Evolutionary conservation across 1,140 invertebrate species (phyloP), one percentile per base, ranked within the genome.

Genomic region (Ptiloglossa arizonensis): DNA sequence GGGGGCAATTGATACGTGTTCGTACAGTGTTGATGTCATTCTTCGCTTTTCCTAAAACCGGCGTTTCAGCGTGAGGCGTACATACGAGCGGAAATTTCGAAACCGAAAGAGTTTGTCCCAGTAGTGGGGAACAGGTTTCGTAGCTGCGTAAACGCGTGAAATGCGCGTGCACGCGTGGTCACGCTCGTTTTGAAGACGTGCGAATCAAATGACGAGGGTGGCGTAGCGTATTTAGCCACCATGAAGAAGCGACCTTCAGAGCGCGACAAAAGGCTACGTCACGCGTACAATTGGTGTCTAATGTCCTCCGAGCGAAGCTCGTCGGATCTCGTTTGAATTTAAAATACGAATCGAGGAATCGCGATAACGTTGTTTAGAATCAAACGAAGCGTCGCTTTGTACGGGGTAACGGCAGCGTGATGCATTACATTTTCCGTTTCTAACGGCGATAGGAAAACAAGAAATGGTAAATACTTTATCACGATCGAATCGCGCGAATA

Each of bases 221-320:
- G 75, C 57, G n/a, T 54, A 15, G 66, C 63, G 66, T 59, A 63
- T 46, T 52, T 35, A 38, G 48, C 75, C 32, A 38, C 67, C 63
- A 27, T 54, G 46, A 77, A 71, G 67, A 77, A 77, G 67, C 57
- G 73, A 76, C 73, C 73, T 76, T 76, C 54, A 52, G 22, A 56
- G 38, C 52, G 54, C 52, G 67, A 77, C 68, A 77, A 77, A 71
- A 70, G 68, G 46, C 68, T 71, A 77, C 75, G 75, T 77, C 75
- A 77, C 69, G 57, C 67, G 57, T 70, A 44, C 75, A 56, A 62
- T 62, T 71, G 75, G 56, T 71, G 75, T 77, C 75, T 63, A 77
- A 71, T 71, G 62, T 71, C 57, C 68, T 59, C 38, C 68, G 5
- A 8, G 35, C 35, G 35, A 13, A 22, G 15, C 57, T 29, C 5